Evolutionary conservation across 2,888 invertebrate genomes (phyloP), one percentile per base, ranked within the genome.

Genomic region (Electrophaes corylata): DNA sequence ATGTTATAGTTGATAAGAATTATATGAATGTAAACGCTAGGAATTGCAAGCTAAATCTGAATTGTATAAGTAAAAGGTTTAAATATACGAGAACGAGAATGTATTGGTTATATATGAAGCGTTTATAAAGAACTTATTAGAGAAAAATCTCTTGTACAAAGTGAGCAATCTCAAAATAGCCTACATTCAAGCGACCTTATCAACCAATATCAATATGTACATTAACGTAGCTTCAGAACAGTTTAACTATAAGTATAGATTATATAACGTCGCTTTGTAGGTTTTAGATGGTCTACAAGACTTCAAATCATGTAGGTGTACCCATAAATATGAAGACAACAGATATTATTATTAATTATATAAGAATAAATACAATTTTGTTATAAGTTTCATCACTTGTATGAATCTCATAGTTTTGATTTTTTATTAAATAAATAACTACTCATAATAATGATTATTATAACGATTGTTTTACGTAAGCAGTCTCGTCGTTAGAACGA

Each of bases 131-230:
- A 90, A 86, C 91, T 89, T 90, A 88, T 78, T 78, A 84, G 79
- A 86, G 84, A 83, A 55, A 55, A 26, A 86, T 88, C 86, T 88
- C 89, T 91, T 90, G 88, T 89, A 87, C 80, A 82, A 85, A 88
- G 85, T 91, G 91, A 91, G 90, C 91, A 89, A 85, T 86, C 81
- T 81, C 76, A 79, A 82, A 83, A 79, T 87, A 88, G 84, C 80
- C 86, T 89, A 88, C 84, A 73, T 79, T 81, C 82, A 91, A 89
- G 90, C 90, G 77, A 82, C 74, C 83, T 88, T 82, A 83, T 71
- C 75, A 71, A 80, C 72, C 80, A 82, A 83, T 88, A 88, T 88
- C 79, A 81, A 83, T 88, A 89, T 88, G 68, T 89, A 88, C 87
- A 88, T 76, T 73, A 84, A 86, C 86, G n/a, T n/a, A 82, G 83